A percentile compares a stretch with the other conserved stretches of the same genome.
Conservation (phyloP, 1,140 invertebrate genomes). For the Zaprionus gabonicus region DNA sequence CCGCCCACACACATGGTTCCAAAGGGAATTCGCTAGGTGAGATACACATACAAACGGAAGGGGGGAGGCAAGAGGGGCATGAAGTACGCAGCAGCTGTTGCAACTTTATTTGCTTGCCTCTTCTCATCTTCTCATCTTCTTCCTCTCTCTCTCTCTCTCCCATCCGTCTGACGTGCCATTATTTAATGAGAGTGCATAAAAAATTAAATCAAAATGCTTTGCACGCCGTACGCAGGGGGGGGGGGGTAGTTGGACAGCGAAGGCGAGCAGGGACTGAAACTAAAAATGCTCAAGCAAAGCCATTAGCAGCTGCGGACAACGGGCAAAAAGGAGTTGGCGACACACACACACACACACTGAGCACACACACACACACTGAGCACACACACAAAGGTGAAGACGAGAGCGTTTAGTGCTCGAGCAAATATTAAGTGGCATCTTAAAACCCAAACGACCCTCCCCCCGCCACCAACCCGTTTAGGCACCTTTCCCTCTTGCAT, state of each 20-base stretch:
- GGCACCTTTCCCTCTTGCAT: slow-evolving; percentile 11
- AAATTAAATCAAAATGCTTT: slow-evolving; percentile 53
- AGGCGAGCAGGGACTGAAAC: neutral
- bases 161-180: slow-evolving; percentile 24
- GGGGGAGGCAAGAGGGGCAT: neutral
- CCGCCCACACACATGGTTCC: neutral
- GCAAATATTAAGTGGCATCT: slow-evolving; percentile 50
- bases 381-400: neutral
- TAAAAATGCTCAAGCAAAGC: slow-evolving; percentile 12
- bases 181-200: slow-evolving; percentile 56
- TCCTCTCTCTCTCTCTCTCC: slow-evolving; percentile 11
- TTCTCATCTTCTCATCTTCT: neutral
- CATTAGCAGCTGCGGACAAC: slow-evolving; percentile 40
- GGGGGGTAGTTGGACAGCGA: neutral
- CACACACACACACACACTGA: slow-evolving; percentile 4
- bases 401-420: slow-evolving; percentile 40
- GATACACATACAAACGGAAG: neutral
- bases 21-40: slow-evolving; percentile 13
- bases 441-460: slow-evolving; percentile 15
- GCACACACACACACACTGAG: no score
- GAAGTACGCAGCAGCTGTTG: slow-evolving; percentile 28
- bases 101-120: slow-evolving; percentile 18
- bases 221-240: slow-evolving; percentile 10
- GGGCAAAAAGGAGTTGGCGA: slow-evolving; percentile 17
- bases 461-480: neutral